phyloP scores from a whole-genome alignment of 2,113 vertebrate species.

The Corydoras maculifer region DNA sequence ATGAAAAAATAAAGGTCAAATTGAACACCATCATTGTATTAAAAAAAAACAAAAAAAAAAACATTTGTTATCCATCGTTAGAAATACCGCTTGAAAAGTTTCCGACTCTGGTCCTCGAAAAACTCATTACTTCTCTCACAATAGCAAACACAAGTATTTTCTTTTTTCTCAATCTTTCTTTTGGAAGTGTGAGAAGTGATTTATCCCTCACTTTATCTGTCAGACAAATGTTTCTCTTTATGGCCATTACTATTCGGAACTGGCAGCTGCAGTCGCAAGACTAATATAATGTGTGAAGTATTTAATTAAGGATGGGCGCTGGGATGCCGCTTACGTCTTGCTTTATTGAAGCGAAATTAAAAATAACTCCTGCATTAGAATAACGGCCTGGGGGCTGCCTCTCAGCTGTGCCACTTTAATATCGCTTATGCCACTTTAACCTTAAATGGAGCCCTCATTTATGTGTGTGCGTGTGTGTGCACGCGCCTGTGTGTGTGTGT shows the following conservation, averaged over 20 bases:
- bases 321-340: conserved; percentile 57
- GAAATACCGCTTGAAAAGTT: neutral
- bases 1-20: neutral
- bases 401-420: conserved; percentile 60
- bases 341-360: conserved; percentile 66
- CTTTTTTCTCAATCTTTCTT: conserved; percentile 49
- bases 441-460: conserved; percentile 49
- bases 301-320: conserved; percentile 67
- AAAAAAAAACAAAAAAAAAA: conserved; percentile 8
- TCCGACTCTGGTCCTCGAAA: neutral
- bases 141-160: conserved; percentile 44
- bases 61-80: neutral
- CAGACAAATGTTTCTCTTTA: conserved; percentile 62
- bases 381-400: conserved; percentile 62
- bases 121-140: conserved; percentile 32
- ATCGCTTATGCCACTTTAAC: conserved; percentile 61
- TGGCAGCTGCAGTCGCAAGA: conserved; percentile 44
- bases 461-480: conserved; percentile 16
- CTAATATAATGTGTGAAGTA: conserved; percentile 56
- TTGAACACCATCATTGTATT: too few relatives aligned
- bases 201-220: conserved; percentile 58
- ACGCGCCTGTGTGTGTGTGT: too few relatives aligned
- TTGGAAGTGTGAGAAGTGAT: conserved; percentile 32
- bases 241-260: conserved; percentile 57
- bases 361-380: conserved; percentile 59